A percentile compares a stretch with the other conserved stretches of the same genome.
phyloP scores from a whole-genome alignment of 2,888 invertebrate species.

The Himalopsyche japonica region DNA sequence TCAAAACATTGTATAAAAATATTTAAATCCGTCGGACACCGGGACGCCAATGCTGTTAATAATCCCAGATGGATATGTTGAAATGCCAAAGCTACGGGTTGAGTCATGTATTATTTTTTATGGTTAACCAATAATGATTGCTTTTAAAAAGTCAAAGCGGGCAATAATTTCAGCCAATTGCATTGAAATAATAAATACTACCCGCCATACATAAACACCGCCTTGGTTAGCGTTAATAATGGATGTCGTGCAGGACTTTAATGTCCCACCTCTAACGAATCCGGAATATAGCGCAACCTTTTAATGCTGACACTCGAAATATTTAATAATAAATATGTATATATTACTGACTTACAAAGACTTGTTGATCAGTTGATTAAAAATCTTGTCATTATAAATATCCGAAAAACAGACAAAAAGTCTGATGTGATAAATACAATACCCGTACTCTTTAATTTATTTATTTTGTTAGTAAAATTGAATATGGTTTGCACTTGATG shows the following conservation, averaged over 20 bases:
- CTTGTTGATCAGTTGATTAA: too few species aligned
- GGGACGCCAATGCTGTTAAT: neutral
- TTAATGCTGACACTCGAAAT: neutral
- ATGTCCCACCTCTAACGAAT: neutral
- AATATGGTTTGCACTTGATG: too few species aligned
- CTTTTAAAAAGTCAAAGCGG: conserved; percentile 21
- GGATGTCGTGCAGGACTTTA: conserved; percentile 10
- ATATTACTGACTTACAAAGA: too few species aligned
- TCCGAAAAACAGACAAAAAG: too few species aligned
- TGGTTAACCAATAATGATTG: conserved; percentile 16
- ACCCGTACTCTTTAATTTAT: too few species aligned
- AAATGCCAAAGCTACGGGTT: neutral
- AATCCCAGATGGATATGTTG: neutral
- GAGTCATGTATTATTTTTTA: conserved; percentile 7
- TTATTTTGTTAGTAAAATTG: too few species aligned
- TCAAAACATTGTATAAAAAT: too few species aligned
- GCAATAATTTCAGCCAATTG: conserved; percentile 25
- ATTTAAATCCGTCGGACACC: neutral
- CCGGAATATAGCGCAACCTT: neutral
- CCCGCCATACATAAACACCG: conserved; percentile 10
- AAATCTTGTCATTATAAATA: too few species aligned
- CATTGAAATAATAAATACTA: conserved; percentile 21
- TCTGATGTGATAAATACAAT: too few species aligned
- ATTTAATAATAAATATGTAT: neutral
- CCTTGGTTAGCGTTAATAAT: conserved; percentile 18